Conservation (phyloP, 2,113 vertebrate genomes). For the Pyrgilauda ruficollis region DNA sequence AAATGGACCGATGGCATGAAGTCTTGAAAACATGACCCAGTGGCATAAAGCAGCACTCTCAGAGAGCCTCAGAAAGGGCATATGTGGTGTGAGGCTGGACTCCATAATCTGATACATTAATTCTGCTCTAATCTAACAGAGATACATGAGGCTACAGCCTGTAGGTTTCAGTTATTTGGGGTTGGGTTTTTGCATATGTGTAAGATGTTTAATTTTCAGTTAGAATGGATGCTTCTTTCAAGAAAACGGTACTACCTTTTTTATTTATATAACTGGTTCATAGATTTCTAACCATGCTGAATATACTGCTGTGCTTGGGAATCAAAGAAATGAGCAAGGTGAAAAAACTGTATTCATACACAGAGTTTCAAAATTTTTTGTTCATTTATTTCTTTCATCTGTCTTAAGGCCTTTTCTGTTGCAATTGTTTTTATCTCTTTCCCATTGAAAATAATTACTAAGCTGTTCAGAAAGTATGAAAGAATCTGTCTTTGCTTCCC, state of each 20-base stretch:
- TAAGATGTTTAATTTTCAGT: not conserved
- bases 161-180: not conserved
- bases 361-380: not conserved
- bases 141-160: not conserved
- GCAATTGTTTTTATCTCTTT: not conserved
- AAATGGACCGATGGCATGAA: not conserved
- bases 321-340: not conserved
- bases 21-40: not conserved
- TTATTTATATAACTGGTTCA: not conserved
- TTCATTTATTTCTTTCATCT: not conserved
- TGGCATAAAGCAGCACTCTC: not conserved
- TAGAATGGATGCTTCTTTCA: not conserved
- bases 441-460: not conserved
- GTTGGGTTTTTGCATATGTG: not conserved
- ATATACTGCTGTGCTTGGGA: not conserved
- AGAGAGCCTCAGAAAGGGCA: not conserved
- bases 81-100: not conserved
- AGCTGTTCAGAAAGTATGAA: not conserved
- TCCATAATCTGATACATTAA: not conserved
- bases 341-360: not conserved
- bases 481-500: not conserved
- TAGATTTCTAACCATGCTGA: not conserved
- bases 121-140: not conserved
- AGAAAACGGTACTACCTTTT: not conserved
- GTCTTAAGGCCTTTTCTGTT: not conserved